phyloP scores from a whole-genome alignment of 2,113 vertebrate species.

The Oreochromis spilurus region DNA sequence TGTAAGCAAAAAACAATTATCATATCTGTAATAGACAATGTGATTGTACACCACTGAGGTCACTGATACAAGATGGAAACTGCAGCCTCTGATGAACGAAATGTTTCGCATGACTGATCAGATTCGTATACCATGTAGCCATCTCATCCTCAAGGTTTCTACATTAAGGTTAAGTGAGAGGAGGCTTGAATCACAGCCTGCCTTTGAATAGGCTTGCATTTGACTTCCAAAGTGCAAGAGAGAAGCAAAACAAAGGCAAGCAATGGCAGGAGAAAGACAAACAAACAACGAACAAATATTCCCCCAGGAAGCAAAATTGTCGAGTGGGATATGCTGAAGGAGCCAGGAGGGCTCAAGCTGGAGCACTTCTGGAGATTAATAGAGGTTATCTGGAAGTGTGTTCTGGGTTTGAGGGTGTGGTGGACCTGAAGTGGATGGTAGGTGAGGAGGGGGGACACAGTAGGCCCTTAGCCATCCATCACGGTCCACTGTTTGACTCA shows the following conservation, averaged over 20 bases:
- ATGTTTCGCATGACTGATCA: not conserved
- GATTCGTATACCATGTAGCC: not conserved
- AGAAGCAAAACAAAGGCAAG: slow-evolving; percentile 23
- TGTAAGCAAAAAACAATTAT: slow-evolving; percentile 26
- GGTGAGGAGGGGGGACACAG: slow-evolving; percentile 18
- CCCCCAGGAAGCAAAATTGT: not conserved
- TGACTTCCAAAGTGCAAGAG: slow-evolving; percentile 19
- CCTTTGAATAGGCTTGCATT: slow-evolving; percentile 1
- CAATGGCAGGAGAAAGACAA: slow-evolving; percentile 9
- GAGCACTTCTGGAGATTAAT: slow-evolving; percentile 43
- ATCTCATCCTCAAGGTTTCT: not conserved
- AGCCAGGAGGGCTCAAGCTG: slow-evolving; percentile 2
- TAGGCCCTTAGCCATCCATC: slow-evolving; percentile 64
- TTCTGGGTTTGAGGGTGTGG: slow-evolving; percentile 37
- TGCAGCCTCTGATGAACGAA: not conserved
- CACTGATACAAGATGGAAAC: not conserved
- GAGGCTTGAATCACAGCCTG: not conserved
- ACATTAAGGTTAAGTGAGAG: not conserved
- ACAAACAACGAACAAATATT: slow-evolving; percentile 24
- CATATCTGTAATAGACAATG: not conserved
- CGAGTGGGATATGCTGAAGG: not conserved
- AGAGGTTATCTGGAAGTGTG: slow-evolving; percentile 31
- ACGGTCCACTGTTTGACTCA: slow-evolving; percentile 70
- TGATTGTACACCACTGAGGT: not conserved
- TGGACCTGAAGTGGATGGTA: slow-evolving; percentile 35